Conservation (phyloP, 2,888 invertebrate species). For the Synanthedon formicaeformis region DNA sequence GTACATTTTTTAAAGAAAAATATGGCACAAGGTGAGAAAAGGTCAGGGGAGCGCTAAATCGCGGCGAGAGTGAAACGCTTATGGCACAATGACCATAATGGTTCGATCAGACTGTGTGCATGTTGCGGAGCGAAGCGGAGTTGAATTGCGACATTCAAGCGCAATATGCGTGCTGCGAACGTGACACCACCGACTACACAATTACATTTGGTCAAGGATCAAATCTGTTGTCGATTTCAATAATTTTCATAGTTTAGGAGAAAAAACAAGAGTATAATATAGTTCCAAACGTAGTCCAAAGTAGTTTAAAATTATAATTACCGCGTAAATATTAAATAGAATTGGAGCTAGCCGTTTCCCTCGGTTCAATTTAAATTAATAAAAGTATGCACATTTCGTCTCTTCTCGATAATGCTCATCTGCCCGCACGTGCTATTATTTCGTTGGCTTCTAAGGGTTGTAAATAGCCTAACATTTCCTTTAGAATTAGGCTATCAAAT, state of each 20-base stretch:
- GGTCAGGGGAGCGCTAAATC: conserved; percentile 23
- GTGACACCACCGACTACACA: conserved; percentile 26
- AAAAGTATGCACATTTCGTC: too few species aligned
- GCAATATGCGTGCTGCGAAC: conserved; percentile 22
- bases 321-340: too few species aligned
- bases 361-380: too few species aligned
- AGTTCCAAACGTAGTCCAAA: too few species aligned
- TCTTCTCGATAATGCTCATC: too few species aligned
- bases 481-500: too few species aligned
- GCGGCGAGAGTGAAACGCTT: conserved; percentile 40
- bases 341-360: too few species aligned
- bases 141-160: conserved; percentile 46
- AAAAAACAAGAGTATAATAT: neutral
- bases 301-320: too few species aligned
- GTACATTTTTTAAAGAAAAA: conserved; percentile 6
- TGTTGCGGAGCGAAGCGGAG: conserved; percentile 18
- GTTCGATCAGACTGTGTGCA: conserved; percentile 28
- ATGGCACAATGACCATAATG: conserved; percentile 52
- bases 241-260: neutral
- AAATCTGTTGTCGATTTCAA: conserved; percentile 1
- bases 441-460: too few species aligned
- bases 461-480: too few species aligned
- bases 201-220: conserved; percentile 36
- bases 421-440: too few species aligned
- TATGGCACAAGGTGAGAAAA: conserved; percentile 21